A percentile compares a stretch with the other conserved stretches of the same genome.
Conservation (phyloP, 2,113 vertebrate genomes). For the Phoenicopterus ruber region DNA sequence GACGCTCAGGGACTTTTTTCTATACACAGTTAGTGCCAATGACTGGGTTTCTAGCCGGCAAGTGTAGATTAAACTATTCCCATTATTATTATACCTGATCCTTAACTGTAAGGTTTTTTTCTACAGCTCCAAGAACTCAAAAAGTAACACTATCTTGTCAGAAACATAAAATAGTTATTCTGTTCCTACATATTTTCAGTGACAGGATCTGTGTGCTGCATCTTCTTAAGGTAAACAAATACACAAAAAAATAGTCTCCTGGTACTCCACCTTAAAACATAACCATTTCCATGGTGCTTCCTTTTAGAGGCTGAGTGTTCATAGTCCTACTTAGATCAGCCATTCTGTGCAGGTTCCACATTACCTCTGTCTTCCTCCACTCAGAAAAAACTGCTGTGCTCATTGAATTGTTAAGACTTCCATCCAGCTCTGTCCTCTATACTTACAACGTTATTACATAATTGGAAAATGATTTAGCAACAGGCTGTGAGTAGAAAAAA, state of each 20-base stretch:
- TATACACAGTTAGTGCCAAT: background rate
- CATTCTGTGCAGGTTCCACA: background rate
- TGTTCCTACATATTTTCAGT: background rate
- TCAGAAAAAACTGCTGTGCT: background rate
- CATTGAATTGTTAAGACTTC: conserved; percentile 13
- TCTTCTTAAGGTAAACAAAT: background rate
- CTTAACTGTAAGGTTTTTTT: background rate
- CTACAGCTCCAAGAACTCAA: background rate
- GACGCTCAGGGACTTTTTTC: background rate
- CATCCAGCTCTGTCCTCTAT: background rate
- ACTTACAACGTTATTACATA: background rate
- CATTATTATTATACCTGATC: background rate
- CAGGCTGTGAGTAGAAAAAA: conserved; percentile 3
- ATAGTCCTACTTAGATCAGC: background rate
- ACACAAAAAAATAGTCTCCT: background rate
- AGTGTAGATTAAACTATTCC: background rate
- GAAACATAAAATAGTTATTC: background rate
- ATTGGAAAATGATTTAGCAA: conserved; percentile 41
- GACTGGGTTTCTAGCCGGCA: background rate
- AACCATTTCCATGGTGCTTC: background rate
- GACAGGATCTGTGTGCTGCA: background rate
- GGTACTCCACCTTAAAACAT: background rate
- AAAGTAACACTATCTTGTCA: background rate
- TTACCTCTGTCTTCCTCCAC: background rate
- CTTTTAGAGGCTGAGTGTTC: background rate